Conservation (phyloP, 2,888 invertebrate species). For the Adineta ricciae region DNA sequence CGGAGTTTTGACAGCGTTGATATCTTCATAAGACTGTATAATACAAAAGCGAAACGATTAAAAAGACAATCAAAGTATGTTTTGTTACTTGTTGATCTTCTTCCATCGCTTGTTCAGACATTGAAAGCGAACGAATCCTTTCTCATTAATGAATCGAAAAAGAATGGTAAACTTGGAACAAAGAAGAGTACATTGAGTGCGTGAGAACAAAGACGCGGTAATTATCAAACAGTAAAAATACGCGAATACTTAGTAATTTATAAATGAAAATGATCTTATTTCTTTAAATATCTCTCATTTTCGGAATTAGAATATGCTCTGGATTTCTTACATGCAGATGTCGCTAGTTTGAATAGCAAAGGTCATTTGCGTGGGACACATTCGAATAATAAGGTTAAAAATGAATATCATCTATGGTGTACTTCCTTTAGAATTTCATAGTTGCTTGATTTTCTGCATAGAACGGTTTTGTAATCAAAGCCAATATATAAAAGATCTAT, state of each 20-base stretch:
- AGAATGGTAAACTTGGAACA: neutral
- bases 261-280: too few relatives aligned
- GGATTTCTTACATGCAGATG: neutral
- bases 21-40: neutral
- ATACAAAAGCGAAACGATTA: neutral
- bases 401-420: too few relatives aligned
- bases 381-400: too few relatives aligned
- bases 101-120: neutral
- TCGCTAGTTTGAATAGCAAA: neutral
- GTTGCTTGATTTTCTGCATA: too few relatives aligned
- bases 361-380: neutral
- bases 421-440: too few relatives aligned
- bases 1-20: neutral
- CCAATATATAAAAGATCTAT: too few relatives aligned
- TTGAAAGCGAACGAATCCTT: neutral
- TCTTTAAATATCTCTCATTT: too few relatives aligned
- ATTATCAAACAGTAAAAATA: too few relatives aligned
- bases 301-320: too few relatives aligned
- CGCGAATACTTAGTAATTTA: too few relatives aligned
- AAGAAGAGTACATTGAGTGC: neutral
- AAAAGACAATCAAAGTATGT: neutral
- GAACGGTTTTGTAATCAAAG: too few relatives aligned
- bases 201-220: neutral
- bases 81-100: neutral
- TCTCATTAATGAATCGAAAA: neutral